Conservation (phyloP, 2,888 invertebrate species). For the Arctia plantaginis region DNA sequence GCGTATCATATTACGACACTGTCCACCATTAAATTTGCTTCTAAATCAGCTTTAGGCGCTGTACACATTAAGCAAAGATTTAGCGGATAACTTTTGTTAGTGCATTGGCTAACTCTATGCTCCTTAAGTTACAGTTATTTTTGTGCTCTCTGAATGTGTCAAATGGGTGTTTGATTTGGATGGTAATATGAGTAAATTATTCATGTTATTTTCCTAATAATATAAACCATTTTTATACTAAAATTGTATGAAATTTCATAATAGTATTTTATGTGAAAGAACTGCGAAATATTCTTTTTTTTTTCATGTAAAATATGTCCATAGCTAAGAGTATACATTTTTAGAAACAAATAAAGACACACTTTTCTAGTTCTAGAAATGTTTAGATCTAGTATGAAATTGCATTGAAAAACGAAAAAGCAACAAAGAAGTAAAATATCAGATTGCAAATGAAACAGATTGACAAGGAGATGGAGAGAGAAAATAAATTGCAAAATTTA, state of each 20-base stretch:
- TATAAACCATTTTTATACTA: background rate
- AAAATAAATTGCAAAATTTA: background rate
- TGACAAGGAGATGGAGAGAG: background rate
- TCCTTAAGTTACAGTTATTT: background rate
- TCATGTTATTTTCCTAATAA: background rate
- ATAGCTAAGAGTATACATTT: too few species aligned
- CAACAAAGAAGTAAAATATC: background rate
- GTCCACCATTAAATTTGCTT: conserved; percentile 37
- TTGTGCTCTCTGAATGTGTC: background rate
- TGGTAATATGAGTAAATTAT: background rate
- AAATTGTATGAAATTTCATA: too few species aligned
- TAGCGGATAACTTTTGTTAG: background rate
- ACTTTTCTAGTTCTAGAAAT: background rate
- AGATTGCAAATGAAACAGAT: background rate
- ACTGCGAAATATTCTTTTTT: background rate
- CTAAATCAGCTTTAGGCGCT: conserved; percentile 36
- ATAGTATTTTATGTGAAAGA: background rate
- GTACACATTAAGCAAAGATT: conserved; percentile 9
- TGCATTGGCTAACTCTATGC: background rate
- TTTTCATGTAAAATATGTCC: too few species aligned
- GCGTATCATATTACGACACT: conserved; percentile 45
- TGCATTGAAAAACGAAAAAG: background rate
- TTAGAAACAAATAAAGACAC: too few species aligned
- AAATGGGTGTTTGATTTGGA: background rate
- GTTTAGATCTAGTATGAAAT: background rate